phyloP scores from a whole-genome alignment of 2,888 invertebrate genomes.

The Zhuqinia jingwanae region DNA sequence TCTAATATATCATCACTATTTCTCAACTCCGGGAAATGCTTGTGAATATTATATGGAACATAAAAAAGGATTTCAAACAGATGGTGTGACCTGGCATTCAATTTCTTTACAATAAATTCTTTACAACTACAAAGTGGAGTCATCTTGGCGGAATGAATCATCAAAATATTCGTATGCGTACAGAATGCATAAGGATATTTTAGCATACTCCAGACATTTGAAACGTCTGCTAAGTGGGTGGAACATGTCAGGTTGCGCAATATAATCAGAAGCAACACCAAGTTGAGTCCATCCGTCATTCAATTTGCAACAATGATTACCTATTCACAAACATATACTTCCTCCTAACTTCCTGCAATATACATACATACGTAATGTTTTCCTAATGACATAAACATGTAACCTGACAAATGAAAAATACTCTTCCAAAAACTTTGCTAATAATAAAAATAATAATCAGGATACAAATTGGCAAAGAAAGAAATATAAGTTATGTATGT shows the following conservation, averaged over 20 bases:
- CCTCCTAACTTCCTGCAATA: neutral
- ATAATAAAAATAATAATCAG: no score
- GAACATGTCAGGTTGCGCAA: neutral
- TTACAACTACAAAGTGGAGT: neutral
- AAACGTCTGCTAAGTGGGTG: no score
- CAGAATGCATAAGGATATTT: no score
- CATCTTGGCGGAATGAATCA: no score
- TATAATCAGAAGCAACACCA: no score
- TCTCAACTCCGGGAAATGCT: neutral
- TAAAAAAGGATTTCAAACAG: neutral
- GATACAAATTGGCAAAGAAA: no score
- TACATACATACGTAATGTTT: no score
- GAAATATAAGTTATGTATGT: no score
- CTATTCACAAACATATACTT: neutral
- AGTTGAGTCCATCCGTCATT: neutral
- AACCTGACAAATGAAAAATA: no score
- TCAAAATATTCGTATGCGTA: neutral
- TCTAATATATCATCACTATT: slow-evolving; percentile 25
- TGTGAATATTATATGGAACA: neutral
- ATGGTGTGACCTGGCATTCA: slow-evolving; percentile 1
- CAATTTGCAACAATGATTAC: neutral
- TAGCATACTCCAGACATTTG: no score
- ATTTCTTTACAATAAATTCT: slow-evolving; percentile 1
- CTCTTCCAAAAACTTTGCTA: no score
- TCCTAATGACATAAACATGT: no score